Evolutionary conservation across 35 echinoderm and acorn worm genomes (phyloP), one percentile per base, ranked within the genome.

Genomic region (Apostichopus californicus): DNA sequence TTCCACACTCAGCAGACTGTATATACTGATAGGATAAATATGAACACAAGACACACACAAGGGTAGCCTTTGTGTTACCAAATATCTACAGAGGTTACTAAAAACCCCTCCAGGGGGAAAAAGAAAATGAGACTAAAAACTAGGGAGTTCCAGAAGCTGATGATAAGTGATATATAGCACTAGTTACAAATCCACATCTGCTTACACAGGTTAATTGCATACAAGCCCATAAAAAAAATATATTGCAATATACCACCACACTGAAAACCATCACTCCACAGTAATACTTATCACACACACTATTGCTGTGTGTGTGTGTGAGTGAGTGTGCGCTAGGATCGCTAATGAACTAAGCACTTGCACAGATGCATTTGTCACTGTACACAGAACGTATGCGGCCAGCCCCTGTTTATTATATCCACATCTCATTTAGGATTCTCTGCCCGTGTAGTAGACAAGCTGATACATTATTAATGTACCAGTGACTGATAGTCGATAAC

Each of bases 61-160:
- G 80, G 80, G 52, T 56, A 55, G 80, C 55, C 80, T 83, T 83
- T 83, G 80, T 83, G 52, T 13, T 54, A 34, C 63, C 15, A 17
- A 46, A 66, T 17, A 66, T 68, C 64, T 14, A 68, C 11, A 68
- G 10, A 12, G n/a, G 18, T 2, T 17, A 83, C 24, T 53, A 55
- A 8, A 54, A 5, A 83, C 80, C 80, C 80, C 80, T 83, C 80
- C 80, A 83, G 80, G 80, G 80, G 80, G 52, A 83, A 55, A n/a
- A 55, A 83, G 34, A 46, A 46, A 46, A 46, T 46, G 34, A 46
- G 34, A 46, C 80, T 56, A 46, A 56, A 34, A 83, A 15, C 80
- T 83, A 6, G 8, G 55, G 53, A 83, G 80, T 46, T 53, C 46
- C 17, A 83, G 8, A 83, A 53, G 34, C 34, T 46, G 34, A 46